Base-by-base conservation (phyloP, 1,140 invertebrate genomes). In the Pissodes strobi region DNA sequence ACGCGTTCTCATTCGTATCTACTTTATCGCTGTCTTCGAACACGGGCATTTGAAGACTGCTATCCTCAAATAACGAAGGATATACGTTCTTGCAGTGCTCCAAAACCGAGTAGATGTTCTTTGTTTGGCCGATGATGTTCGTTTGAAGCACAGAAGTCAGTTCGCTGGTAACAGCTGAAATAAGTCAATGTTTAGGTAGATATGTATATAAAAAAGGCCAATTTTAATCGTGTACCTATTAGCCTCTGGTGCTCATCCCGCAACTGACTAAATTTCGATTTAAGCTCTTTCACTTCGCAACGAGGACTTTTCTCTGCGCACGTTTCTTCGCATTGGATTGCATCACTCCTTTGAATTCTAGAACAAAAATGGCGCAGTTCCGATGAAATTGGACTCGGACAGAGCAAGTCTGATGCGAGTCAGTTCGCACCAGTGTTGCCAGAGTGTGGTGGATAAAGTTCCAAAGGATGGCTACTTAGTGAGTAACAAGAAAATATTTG, bases 31-130 rank as follows among this genome's bases (percentile, higher is more conserved):
- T n/a, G n/a, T n/a, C n/a, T n/a, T n/a, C n/a, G n/a, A n/a, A n/a
- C n/a, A n/a, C n/a, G 10, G 15, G 34, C 12, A 12, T 30, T 37
- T 19, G 8, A 27, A 46, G 58, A 18, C 23, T 61, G 5, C 25
- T 52, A 5, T 13, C 13, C 10, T 27, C 10, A 38, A 69, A 69
- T 6, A 69, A 13, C 1, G 43, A 41, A 6, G 67, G 67, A 41
- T 69, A 69, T 10, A 69, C 63, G n/a, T n/a, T 48, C 27, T 63
- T 69, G 46, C 67, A 69, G 10, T 63, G 63, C 6, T 69, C 64
- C 15, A 69, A 25, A 13, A 59, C 58, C 17, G 27, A 27, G 19
- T 63, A 15, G 19, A 69, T 62, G 25, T 59, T 66, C 34, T 63
- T 64, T 1, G 67, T 65, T 55, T 69, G 67, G 13, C 67, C 48